phyloP scores from a whole-genome alignment of 1,140 invertebrate species.

The Lineus longissimus region DNA sequence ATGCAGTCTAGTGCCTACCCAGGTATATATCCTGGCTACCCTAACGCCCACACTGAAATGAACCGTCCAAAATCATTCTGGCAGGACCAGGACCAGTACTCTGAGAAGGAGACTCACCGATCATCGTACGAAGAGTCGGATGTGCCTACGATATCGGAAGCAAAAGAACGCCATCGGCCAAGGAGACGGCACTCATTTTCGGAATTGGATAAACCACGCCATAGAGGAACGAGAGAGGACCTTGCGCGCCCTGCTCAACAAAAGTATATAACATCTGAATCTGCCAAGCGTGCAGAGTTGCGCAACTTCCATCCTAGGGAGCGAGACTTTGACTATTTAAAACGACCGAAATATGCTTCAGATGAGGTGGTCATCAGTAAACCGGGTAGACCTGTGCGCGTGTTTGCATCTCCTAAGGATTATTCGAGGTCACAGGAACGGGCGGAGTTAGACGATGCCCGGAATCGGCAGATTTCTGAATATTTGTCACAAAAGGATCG shows the following conservation, averaged over 20 bases:
- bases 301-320: background rate
- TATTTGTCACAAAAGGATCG: background rate
- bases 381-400: background rate
- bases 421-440: background rate
- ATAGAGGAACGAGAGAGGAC: background rate
- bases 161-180: conserved; percentile 1
- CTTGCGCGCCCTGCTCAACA: background rate
- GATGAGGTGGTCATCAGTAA: background rate
- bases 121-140: no score
- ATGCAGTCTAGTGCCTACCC: no score
- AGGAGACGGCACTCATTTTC: background rate
- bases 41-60: no score
- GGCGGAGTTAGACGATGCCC: background rate
- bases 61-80: no score
- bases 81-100: no score
- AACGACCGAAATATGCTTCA: background rate
- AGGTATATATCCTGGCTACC: no score
- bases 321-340: background rate
- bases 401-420: no score
- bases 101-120: no score
- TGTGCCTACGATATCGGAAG: no score
- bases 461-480: background rate
- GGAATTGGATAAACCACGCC: background rate
- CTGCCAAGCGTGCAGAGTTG: background rate
- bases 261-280: background rate